Conservation (phyloP, 2,113 vertebrate species). For the Oryzias javanicus region DNA sequence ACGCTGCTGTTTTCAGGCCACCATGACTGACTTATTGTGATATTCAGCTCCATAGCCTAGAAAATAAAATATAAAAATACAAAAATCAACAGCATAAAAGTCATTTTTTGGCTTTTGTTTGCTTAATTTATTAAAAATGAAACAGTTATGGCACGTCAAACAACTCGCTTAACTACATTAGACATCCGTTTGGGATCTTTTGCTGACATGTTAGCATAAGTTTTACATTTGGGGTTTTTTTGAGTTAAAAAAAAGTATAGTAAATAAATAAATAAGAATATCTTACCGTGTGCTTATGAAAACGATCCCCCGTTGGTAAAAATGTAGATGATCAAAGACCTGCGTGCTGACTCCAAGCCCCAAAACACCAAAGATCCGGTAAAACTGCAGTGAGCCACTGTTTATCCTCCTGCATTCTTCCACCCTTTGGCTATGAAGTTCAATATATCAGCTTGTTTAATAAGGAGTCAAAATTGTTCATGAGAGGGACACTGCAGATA, state of each 20-base stretch:
- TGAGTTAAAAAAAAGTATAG: no score
- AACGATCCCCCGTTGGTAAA: constrained; percentile 3
- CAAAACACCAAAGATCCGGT: constrained; percentile 3
- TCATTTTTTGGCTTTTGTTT: background rate
- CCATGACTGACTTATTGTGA: background rate
- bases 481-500: background rate
- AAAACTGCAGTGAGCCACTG: constrained; percentile 8
- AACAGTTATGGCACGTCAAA: background rate
- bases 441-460: constrained; percentile 64
- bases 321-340: background rate
- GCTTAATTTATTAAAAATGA: background rate
- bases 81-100: background rate
- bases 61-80: background rate
- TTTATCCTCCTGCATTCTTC: constrained; percentile 66
- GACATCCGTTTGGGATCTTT: no score
- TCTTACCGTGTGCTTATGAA: constrained; percentile 41
- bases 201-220: no score
- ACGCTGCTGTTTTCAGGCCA: constrained; percentile 48
- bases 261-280: background rate
- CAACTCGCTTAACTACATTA: no score
- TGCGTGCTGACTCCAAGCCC: no score
- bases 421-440: constrained; percentile 15
- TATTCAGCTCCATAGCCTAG: constrained; percentile 39
- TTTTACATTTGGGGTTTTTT: no score
- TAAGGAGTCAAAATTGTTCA: constrained; percentile 7